Evolutionary conservation across 2,888 invertebrate species (phyloP).

Genomic region (Exocentrus adspersus): DNA sequence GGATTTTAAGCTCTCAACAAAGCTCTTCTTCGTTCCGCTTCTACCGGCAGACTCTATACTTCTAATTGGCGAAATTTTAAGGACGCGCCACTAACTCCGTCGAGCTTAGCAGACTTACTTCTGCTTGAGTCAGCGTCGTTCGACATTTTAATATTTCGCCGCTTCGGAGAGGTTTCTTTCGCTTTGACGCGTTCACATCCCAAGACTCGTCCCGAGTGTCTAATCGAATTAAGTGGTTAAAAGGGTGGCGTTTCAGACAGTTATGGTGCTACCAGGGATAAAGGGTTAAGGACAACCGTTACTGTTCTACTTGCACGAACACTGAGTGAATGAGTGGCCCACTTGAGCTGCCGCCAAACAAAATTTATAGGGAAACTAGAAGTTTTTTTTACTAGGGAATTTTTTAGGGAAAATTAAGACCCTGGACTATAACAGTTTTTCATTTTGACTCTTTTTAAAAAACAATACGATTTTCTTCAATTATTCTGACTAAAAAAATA

Average conservation of each 20-base stretch:
- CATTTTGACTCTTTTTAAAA: no score
- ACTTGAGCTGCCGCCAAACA: no score
- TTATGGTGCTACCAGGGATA: not conserved
- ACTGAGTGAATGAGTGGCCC: no score
- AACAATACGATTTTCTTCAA: no score
- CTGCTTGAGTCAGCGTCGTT: slow-evolving; percentile 36
- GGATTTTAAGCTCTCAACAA: slow-evolving; percentile 14
- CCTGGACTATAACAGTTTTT: no score
- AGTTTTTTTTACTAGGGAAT: no score
- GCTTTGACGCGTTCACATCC: not conserved
- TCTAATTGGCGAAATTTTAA: slow-evolving; percentile 50
- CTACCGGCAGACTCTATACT: slow-evolving; percentile 38
- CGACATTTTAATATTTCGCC: slow-evolving; percentile 29
- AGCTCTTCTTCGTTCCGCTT: slow-evolving; percentile 34
- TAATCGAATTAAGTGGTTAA: not conserved
- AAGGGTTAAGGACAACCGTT: not conserved
- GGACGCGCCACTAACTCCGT: slow-evolving; percentile 35
- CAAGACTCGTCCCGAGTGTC: not conserved
- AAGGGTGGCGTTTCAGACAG: not conserved
- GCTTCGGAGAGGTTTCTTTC: not conserved
- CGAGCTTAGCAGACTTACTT: slow-evolving; percentile 25
- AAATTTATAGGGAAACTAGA: no score
- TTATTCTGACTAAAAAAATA: no score
- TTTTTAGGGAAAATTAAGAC: no score
- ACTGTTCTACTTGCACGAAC: not conserved